phyloP scores from a whole-genome alignment of 2,888 invertebrate genomes.

The Caenorhabditis becei region DNA sequence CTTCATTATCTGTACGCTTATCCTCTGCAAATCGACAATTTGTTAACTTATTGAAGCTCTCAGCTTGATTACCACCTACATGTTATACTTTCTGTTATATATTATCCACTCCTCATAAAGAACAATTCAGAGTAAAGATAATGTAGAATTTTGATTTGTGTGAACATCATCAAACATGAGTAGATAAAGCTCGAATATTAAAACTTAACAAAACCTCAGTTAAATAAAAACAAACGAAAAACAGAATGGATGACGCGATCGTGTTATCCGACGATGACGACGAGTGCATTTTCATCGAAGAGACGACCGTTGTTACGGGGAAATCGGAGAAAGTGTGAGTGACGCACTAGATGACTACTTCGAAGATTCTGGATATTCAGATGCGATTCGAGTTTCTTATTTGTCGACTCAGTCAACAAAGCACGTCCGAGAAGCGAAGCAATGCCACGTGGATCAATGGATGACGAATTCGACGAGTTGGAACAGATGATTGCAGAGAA shows the following conservation, averaged over 20 bases:
- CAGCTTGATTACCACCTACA: background rate
- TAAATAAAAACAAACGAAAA: background rate
- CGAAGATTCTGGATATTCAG: constrained; percentile 11
- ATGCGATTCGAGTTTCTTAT: constrained; percentile 18
- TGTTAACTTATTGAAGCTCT: constrained; percentile 9
- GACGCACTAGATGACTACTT: background rate
- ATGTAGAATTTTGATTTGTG: background rate
- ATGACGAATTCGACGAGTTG: constrained; percentile 35
- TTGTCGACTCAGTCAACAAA: constrained; percentile 28
- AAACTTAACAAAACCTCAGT: too few relatives aligned
- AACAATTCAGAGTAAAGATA: background rate
- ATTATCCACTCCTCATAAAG: background rate
- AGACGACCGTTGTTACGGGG: constrained; percentile 27
- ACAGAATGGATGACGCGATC: constrained; percentile 30
- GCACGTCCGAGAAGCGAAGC: constrained; percentile 19
- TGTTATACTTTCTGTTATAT: background rate
- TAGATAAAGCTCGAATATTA: background rate
- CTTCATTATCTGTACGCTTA: background rate
- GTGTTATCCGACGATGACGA: constrained; percentile 36
- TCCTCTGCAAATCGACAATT: background rate
- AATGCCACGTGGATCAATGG: constrained; percentile 1
- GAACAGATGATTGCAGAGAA: constrained; percentile 21
- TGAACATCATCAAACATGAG: background rate
- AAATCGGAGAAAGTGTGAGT: constrained; percentile 20
- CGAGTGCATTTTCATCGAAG: constrained; percentile 53